These are phyloP conservation scores for Sminthurides aquaticus DNA, from an alignment of 2,888 invertebrate genomes.

Conservation along the genomic window DNA sequence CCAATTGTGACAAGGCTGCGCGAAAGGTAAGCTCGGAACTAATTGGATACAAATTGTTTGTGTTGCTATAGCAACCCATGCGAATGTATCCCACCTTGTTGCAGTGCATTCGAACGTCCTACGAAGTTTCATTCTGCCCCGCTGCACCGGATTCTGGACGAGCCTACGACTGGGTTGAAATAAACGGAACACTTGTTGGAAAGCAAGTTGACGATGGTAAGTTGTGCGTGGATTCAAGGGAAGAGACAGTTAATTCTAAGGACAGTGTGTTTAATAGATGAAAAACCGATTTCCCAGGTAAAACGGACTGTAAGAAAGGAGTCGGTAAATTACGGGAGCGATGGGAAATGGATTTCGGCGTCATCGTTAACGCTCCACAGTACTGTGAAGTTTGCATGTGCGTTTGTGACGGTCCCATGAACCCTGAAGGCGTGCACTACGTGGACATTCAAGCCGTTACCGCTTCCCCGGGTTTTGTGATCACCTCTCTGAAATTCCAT, in stretches of 20 bases:
- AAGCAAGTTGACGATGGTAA: neutral
- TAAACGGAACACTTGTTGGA: conserved; percentile 20
- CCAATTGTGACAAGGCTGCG: conserved; percentile 13
- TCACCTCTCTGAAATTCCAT: conserved; percentile 16
- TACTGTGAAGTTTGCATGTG: conserved; percentile 29
- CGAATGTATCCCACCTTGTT: no score
- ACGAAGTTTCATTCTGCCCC: conserved; percentile 22
- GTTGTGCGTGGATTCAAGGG: no score
- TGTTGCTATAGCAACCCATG: no score
- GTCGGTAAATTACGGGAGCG: no score
- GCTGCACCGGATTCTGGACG: conserved; percentile 3
- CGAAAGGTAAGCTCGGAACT: no score
- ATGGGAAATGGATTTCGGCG: conserved; percentile 27
- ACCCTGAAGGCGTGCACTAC: conserved; percentile 11
- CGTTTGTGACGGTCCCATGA: conserved; percentile 22
- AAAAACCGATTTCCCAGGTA: no score
- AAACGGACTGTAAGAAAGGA: no score
- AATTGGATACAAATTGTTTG: no score
- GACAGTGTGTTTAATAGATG: no score
- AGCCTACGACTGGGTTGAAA: conserved; percentile 23
- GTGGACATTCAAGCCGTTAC: conserved; percentile 5
- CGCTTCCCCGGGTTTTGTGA: conserved; percentile 6
- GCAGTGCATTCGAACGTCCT: conserved; percentile 21
- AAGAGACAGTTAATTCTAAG: no score
- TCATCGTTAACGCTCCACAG: conserved; percentile 26